Evolutionary conservation across 2,888 invertebrate species (phyloP), one percentile per base, ranked within the genome.

Genomic region (Selenia dentaria): DNA sequence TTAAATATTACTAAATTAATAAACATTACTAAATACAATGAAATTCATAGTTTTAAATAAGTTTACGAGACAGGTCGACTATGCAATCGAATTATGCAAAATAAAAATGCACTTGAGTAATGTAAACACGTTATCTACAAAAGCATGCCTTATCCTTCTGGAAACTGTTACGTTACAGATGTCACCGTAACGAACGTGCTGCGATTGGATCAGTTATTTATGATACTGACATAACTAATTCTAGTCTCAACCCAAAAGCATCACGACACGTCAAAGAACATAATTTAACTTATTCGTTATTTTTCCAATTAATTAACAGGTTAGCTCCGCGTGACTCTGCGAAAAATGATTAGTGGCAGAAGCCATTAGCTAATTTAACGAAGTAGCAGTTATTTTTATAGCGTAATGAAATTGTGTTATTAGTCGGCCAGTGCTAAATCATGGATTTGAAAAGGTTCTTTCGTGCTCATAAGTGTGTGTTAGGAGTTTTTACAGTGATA

Each of bases 101-200:
- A n/a, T n/a, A n/a, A n/a, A n/a, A n/a, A 32, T 38, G 27, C 38
- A 52, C 52, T 69, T 65, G 58, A 52, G 59, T 57, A 64, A 67
- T 51, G 3, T 2, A 33, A 40, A 35, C 29, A 33, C n/a, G n/a
- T n/a, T n/a, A 38, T 38, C 37, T 34, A 34, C 56, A 36, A 49
- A 42, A 62, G 16, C 71, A 61, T 74, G 71, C 56, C 55, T 54
- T 70, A 71, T 72, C 70, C 60, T 20, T 33, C 24, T 32, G 20
- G 32, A 33, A 57, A 48, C 40, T 52, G 51, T 54, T 61, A 55
- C 61, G 37, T 46, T 40, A 38, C 40, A 38, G 54, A 62, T 34
- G 41, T 58, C 45, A 48, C 35, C 10, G 62, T 47, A 64, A 70
- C 46, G 31, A 51, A 85, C 84, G 86, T 85, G 85, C 75, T 65